Conservation (phyloP, 1,140 invertebrate genomes). For the Probaryconus sp. region DNA sequence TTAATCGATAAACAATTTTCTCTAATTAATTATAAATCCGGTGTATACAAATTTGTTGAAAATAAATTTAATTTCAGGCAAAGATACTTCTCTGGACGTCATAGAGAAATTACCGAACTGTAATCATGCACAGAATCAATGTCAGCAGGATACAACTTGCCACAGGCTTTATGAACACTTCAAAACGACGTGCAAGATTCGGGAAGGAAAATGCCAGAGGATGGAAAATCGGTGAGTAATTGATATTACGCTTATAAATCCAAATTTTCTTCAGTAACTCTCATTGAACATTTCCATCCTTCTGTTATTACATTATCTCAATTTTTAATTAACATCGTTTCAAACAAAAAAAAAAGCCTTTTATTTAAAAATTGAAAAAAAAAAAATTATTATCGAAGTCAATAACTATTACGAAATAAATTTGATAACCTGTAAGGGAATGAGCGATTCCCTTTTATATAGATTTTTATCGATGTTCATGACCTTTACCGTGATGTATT, state of each 20-base stretch:
- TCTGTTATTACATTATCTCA: too few species aligned
- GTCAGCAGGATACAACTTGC: conserved; percentile 87
- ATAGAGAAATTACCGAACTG: conserved; percentile 91
- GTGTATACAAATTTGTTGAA: not conserved
- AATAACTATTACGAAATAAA: too few species aligned
- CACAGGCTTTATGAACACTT: conserved; percentile 89
- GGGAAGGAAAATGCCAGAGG: conserved; percentile 89
- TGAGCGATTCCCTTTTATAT: too few species aligned
- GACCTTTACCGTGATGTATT: too few species aligned
- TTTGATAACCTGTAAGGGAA: too few species aligned
- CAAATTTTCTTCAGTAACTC: not conserved
- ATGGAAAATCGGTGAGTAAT: conserved; percentile 89
- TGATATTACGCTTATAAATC: not conserved
- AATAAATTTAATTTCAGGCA: conserved; percentile 81
- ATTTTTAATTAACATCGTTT: too few species aligned
- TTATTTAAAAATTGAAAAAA: too few species aligned
- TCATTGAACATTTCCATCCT: too few species aligned
- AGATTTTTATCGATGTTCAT: too few species aligned
- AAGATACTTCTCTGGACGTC: conserved; percentile 85
- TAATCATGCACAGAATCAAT: conserved; percentile 90
- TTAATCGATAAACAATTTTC: too few species aligned
- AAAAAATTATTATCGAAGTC: too few species aligned
- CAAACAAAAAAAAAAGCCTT: too few species aligned
- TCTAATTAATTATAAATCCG: not conserved
- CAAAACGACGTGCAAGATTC: conserved; percentile 89